Percentiles rank a stretch among this genome's conserved stretches.
phyloP scores from a whole-genome alignment of 2,113 vertebrate species.

The Mustela nigripes region DNA sequence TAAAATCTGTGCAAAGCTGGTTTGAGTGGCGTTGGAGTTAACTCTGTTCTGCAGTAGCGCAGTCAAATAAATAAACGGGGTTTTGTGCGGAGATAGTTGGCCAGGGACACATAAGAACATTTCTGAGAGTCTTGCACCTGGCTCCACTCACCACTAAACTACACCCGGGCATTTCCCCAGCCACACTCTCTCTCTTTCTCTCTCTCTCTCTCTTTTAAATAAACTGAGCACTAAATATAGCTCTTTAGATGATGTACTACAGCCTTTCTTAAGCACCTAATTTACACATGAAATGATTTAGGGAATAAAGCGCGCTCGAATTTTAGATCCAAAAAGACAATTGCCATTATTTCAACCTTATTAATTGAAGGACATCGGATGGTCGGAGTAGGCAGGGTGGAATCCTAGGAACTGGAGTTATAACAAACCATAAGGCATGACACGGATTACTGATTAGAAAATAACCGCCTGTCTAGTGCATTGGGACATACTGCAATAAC shows the following conservation, averaged over 20 bases:
- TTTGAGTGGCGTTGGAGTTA: neutral
- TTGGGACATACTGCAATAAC: neutral
- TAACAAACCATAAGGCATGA: neutral
- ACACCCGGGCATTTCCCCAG: neutral
- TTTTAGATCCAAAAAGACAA: neutral
- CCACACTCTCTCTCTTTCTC: neutral
- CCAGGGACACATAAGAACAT: neutral
- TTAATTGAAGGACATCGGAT: neutral
- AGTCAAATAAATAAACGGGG: neutral
- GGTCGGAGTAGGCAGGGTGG: accelerated
- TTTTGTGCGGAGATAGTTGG: neutral
- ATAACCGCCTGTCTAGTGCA: neutral
- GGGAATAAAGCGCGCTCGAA: neutral
- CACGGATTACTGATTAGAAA: neutral
- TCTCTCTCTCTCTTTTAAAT: neutral
- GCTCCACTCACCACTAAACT: neutral
- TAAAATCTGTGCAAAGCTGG: neutral
- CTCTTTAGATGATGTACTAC: neutral
- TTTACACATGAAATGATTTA: neutral
- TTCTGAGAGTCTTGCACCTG: conserved; percentile 18
- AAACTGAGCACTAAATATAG: conserved; percentile 28
- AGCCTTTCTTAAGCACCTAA: neutral
- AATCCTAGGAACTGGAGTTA: neutral
- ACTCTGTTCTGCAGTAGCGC: neutral
- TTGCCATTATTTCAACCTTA: neutral